phyloP scores from a whole-genome alignment of 2,797 vertebrate genomes.

The Percopsis omiscomaycus region DNA sequence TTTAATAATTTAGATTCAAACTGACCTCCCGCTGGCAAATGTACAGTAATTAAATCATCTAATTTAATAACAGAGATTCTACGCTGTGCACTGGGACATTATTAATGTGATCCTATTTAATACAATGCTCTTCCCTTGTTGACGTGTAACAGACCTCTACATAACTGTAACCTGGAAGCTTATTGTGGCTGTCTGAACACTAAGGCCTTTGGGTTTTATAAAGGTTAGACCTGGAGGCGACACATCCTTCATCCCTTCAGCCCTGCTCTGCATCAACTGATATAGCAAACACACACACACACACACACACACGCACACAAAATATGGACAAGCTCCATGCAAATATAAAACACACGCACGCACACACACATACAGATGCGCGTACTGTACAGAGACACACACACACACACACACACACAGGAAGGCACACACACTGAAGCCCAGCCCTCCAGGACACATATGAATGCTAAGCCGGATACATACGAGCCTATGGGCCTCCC shows the following conservation, averaged over 20 bases:
- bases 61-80: too few relatives aligned
- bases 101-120: too few relatives aligned
- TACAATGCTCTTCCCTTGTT: too few relatives aligned
- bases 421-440: not conserved
- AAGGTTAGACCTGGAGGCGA: not conserved
- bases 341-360: not conserved
- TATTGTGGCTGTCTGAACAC: not conserved
- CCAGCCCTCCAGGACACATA: not conserved
- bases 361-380: not conserved
- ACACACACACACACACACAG: conserved; percentile 8
- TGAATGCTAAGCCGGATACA: conserved; percentile 2
- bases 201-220: not conserved
- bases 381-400: not conserved
- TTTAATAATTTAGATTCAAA: too few relatives aligned
- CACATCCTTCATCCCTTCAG: not conserved
- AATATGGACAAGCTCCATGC: not conserved
- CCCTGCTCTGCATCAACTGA: not conserved
- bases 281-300: conserved; percentile 7
- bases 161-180: not conserved
- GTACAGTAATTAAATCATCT: too few relatives aligned
- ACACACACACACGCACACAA: not conserved
- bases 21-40: too few relatives aligned
- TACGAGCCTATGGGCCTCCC: not conserved
- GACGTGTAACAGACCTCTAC: not conserved
- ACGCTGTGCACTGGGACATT: too few relatives aligned